Conservation (phyloP, 2,888 invertebrate species). For the Zygaena filipendulae region DNA sequence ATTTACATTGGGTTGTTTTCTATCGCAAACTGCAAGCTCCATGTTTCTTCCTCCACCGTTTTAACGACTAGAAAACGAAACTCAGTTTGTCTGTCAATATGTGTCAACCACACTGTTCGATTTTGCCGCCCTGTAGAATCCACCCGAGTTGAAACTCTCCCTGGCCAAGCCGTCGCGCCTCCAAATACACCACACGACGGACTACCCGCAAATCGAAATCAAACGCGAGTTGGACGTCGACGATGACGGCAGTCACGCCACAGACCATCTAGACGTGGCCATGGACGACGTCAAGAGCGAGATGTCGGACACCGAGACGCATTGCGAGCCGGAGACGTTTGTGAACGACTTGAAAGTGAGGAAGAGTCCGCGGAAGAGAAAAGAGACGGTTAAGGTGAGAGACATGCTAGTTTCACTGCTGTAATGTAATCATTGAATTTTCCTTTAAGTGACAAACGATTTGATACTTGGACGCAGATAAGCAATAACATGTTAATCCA, state of each 20-base stretch:
- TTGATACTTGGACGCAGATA: no score
- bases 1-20: no score
- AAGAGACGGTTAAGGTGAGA: slow-evolving; percentile 4
- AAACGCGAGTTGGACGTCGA: neutral
- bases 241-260: neutral
- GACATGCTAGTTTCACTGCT: neutral
- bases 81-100: no score
- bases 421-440: no score
- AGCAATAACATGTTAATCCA: no score
- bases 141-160: slow-evolving; percentile 2
- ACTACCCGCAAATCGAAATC: slow-evolving; percentile 7
- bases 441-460: no score
- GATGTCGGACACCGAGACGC: slow-evolving; percentile 16
- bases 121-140: no score
- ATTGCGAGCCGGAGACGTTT: slow-evolving; percentile 38
- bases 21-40: no score
- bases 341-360: slow-evolving; percentile 26
- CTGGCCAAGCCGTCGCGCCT: slow-evolving; percentile 10
- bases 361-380: slow-evolving; percentile 8
- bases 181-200: slow-evolving; percentile 8
- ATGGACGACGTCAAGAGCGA: slow-evolving; percentile 21
- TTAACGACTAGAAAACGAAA: no score
- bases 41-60: no score
- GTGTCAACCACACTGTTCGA: no score
- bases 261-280: neutral